phyloP scores from a whole-genome alignment of 2,797 vertebrate genomes.

The Girardinus metallicus region DNA sequence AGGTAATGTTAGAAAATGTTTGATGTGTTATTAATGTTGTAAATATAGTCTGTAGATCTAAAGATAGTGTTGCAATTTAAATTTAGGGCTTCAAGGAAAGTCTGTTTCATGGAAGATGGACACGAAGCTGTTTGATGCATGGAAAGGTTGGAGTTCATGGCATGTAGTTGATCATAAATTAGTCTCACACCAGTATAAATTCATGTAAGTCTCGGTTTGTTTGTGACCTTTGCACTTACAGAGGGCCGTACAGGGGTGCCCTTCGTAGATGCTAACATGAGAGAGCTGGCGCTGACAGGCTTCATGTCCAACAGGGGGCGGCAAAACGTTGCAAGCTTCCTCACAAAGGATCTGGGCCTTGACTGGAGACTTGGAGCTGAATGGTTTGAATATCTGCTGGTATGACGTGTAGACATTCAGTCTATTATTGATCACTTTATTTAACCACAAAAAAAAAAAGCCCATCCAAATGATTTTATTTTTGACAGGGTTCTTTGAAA shows the following conservation, averaged over 20 bases:
- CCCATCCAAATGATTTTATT: background rate
- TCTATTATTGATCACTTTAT: background rate
- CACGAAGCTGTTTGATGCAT: slow-evolving; percentile 79
- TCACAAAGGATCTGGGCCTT: slow-evolving; percentile 87
- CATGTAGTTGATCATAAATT: background rate
- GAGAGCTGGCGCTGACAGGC: slow-evolving; percentile 83
- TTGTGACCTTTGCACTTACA: slow-evolving; percentile 45
- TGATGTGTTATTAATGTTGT: background rate
- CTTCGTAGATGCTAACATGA: slow-evolving; percentile 89
- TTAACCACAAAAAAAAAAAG: background rate
- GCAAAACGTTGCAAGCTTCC: slow-evolving; percentile 88
- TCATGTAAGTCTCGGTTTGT: background rate
- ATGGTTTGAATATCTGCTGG: slow-evolving; percentile 87
- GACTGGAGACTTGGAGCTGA: slow-evolving; percentile 90
- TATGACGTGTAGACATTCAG: slow-evolving; percentile 42
- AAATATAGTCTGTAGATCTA: background rate
- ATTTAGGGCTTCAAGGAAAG: slow-evolving; percentile 85
- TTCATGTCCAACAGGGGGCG: slow-evolving; percentile 90
- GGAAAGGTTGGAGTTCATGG: slow-evolving; percentile 82
- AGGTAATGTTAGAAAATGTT: slow-evolving; percentile 65
- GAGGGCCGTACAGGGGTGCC: slow-evolving; percentile 86
- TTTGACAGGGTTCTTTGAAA: background rate
- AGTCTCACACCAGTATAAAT: background rate
- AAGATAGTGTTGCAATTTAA: slow-evolving; percentile 3
- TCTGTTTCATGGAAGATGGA: slow-evolving; percentile 86